Conservation (phyloP, 1,140 invertebrate genomes). For the Theocolax elegans region DNA sequence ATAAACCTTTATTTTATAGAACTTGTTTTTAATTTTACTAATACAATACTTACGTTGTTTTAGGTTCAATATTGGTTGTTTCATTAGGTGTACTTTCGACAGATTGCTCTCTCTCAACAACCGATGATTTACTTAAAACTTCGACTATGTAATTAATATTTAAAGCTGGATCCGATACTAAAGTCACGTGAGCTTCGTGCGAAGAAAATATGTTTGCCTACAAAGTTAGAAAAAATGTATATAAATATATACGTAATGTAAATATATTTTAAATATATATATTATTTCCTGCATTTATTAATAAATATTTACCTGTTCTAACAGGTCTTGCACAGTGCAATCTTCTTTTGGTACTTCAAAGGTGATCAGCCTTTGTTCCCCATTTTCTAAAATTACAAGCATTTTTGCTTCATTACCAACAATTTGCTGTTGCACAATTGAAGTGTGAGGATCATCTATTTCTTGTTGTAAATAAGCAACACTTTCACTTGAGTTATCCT, state of each 20-base stretch:
- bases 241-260: neutral
- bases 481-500: conserved; percentile 50
- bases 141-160: conserved; percentile 83
- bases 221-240: conserved; percentile 43
- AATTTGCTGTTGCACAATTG: conserved; percentile 63
- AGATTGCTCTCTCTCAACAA: conserved; percentile 8
- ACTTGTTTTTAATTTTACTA: too few species aligned
- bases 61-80: conserved; percentile 12
- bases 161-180: conserved; percentile 75
- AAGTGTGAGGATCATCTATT: conserved; percentile 57
- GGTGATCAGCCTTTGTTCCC: conserved; percentile 81
- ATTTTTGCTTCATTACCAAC: conserved; percentile 76
- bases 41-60: conserved; percentile 26
- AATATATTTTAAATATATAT: neutral
- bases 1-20: too few species aligned
- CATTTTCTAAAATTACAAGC: conserved; percentile 77
- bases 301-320: conserved; percentile 73
- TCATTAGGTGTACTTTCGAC: conserved; percentile 1
- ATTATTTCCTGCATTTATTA: conserved; percentile 12
- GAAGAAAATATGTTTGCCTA: conserved; percentile 74
- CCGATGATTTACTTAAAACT: conserved; percentile 52
- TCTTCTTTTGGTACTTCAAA: conserved; percentile 82
- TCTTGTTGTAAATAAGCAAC: conserved; percentile 58
- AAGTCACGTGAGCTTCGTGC: conserved; percentile 74
- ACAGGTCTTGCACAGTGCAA: conserved; percentile 81